Conservation (phyloP, 1,140 invertebrate genomes). For the Apocrypta bakeri region DNA sequence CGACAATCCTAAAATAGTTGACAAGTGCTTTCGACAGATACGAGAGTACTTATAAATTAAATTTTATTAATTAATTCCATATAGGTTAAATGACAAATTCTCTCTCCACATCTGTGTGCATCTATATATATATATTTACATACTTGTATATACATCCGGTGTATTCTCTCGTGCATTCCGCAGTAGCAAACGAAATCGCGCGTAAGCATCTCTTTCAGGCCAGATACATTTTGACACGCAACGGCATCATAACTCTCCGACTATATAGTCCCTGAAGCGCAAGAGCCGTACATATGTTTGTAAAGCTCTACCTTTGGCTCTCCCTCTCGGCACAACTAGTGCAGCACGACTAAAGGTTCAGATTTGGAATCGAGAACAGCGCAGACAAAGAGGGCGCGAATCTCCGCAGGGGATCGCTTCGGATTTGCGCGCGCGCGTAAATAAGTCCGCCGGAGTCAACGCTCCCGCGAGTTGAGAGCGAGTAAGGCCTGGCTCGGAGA, state of each 20-base stretch:
- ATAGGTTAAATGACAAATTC: too few species aligned
- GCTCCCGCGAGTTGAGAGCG: not conserved
- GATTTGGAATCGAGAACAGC: not conserved
- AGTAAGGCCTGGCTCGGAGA: constrained; percentile 56
- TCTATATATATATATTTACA: too few species aligned
- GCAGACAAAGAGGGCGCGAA: not conserved
- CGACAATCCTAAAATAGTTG: too few species aligned
- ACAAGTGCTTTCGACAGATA: too few species aligned
- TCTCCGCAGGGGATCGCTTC: constrained; percentile 9
- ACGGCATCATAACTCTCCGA: not conserved
- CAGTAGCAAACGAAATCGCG: too few species aligned
- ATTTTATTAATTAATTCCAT: too few species aligned
- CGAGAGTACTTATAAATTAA: too few species aligned
- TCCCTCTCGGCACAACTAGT: not conserved
- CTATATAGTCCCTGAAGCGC: not conserved
- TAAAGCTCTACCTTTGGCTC: not conserved
- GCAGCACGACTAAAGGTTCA: not conserved
- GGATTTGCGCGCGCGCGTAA: not conserved
- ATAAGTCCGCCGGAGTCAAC: constrained; percentile 13
- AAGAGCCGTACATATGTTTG: not conserved
- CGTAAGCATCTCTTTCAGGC: too few species aligned
- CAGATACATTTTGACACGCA: not conserved
- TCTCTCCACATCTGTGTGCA: too few species aligned
- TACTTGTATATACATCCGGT: too few species aligned
- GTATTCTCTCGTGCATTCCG: too few species aligned